phyloP scores from a whole-genome alignment of 2,797 vertebrate species.

The Protonibea diacanthus region DNA sequence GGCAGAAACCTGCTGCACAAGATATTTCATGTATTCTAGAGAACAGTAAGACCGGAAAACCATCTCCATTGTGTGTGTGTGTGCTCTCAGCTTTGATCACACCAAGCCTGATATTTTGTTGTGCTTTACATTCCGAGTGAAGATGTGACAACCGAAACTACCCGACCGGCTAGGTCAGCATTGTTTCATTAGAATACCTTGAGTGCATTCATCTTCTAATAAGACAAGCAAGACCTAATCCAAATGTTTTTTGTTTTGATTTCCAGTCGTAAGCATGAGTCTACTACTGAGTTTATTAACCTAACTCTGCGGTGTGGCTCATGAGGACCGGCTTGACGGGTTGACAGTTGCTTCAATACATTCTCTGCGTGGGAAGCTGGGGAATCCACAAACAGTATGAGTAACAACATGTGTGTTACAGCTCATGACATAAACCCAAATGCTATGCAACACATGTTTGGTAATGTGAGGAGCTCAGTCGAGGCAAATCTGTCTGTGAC shows the following conservation, averaged over 20 bases:
- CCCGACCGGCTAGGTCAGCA: not conserved
- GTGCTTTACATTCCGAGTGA: not conserved
- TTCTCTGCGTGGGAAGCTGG: constrained; percentile 19
- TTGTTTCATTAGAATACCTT: not conserved
- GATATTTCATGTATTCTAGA: not conserved
- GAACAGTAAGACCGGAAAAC: not conserved
- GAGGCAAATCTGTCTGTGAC: not conserved
- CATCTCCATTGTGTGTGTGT: no score
- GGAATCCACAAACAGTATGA: not conserved
- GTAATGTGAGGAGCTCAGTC: constrained; percentile 13
- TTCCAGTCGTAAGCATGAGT: not conserved
- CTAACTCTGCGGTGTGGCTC: not conserved
- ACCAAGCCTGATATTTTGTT: not conserved
- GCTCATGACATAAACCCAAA: not conserved
- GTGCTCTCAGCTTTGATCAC: no score
- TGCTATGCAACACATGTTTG: constrained; percentile 20
- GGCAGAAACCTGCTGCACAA: not conserved
- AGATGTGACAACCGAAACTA: not conserved
- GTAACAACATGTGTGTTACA: not conserved
- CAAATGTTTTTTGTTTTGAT: not conserved
- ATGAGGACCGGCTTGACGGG: constrained; percentile 37
- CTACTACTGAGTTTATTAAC: no score
- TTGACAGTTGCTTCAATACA: constrained; percentile 9
- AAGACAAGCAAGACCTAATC: not conserved
- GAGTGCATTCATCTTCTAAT: not conserved